Evolutionary conservation across 2,113 vertebrate species (phyloP).

Genomic region (Pollimyrus isidori): DNA sequence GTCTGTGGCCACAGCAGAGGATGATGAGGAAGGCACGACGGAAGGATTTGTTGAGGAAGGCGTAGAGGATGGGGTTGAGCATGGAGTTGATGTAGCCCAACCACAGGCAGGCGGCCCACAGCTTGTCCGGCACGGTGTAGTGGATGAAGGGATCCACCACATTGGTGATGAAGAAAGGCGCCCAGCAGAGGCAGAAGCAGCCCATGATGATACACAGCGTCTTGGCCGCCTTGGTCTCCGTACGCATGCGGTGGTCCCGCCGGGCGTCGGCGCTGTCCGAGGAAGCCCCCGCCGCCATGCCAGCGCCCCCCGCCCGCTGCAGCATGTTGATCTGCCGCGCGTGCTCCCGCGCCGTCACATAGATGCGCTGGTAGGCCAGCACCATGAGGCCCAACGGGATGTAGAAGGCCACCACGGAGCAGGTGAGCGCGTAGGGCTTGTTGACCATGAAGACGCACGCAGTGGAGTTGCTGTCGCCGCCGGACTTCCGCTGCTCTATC

Average conservation of each 20-base stretch:
- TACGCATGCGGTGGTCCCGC: conserved; percentile 86
- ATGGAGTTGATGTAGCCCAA: conserved; percentile 99
- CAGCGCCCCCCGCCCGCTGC: conserved; percentile 75
- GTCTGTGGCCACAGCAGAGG: conserved; percentile 88
- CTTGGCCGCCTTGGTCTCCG: conserved; percentile 96
- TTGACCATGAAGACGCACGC: conserved; percentile 98
- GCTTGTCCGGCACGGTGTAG: conserved; percentile 80
- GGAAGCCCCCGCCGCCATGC: conserved; percentile 11
- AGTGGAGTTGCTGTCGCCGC: conserved; percentile 75
- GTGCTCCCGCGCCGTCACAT: conserved; percentile 84
- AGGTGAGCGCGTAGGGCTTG: conserved; percentile 94
- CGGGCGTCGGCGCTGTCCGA: conserved; percentile 74
- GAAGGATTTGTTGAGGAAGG: conserved; percentile 98
- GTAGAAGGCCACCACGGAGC: conserved; percentile 98
- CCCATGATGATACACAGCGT: conserved; percentile 98
- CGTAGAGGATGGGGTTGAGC: conserved; percentile 96
- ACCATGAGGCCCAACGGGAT: conserved; percentile 92
- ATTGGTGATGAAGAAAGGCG: conserved; percentile 94
- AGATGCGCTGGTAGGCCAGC: conserved; percentile 96
- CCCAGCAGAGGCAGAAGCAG: conserved; percentile 98
- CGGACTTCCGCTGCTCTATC: conserved; percentile 79
- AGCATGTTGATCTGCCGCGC: conserved; percentile 85
- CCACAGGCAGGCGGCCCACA: conserved; percentile 95
- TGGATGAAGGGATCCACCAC: conserved; percentile 93
- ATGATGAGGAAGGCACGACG: conserved; percentile 98